phyloP scores from a whole-genome alignment of 2,888 invertebrate species.

The Cephus nigrinus region DNA sequence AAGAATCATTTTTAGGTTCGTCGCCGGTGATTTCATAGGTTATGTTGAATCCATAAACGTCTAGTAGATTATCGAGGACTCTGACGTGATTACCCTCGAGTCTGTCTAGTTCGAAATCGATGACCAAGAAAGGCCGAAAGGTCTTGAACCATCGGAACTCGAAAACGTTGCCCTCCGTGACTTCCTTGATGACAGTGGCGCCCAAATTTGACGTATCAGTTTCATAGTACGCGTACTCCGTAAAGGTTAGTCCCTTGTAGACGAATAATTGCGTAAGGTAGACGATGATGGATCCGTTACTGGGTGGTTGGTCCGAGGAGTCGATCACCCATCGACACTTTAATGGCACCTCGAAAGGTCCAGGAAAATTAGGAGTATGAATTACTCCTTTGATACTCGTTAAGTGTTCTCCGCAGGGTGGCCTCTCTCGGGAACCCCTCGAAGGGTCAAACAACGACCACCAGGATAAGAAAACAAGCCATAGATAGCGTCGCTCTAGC shows the following conservation, averaged over 20 bases:
- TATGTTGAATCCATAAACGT: slow-evolving; percentile 92
- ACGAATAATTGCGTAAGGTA: slow-evolving; percentile 91
- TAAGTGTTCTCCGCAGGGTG: slow-evolving; percentile 75
- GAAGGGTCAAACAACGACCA: background rate
- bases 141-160: slow-evolving; percentile 70
- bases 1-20: slow-evolving; percentile 72
- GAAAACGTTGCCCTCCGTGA: slow-evolving; percentile 81
- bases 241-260: slow-evolving; percentile 80
- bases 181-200: slow-evolving; percentile 74
- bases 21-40: slow-evolving; percentile 84
- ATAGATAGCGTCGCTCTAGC: background rate
- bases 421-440: background rate
- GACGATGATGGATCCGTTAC: slow-evolving; percentile 81
- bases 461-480: background rate
- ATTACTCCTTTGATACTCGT: slow-evolving; percentile 77
- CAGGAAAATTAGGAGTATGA: slow-evolving; percentile 87
- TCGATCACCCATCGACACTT: slow-evolving; percentile 90
- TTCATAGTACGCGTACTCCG: slow-evolving; percentile 81
- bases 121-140: slow-evolving; percentile 79
- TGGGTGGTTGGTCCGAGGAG: slow-evolving; percentile 69
- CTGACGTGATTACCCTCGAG: slow-evolving; percentile 86
- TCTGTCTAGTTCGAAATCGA: slow-evolving; percentile 79
- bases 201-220: slow-evolving; percentile 74
- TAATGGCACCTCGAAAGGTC: slow-evolving; percentile 83
- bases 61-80: slow-evolving; percentile 81